Conservation (phyloP, 2,888 invertebrate genomes). For the Drosophila leonis region DNA sequence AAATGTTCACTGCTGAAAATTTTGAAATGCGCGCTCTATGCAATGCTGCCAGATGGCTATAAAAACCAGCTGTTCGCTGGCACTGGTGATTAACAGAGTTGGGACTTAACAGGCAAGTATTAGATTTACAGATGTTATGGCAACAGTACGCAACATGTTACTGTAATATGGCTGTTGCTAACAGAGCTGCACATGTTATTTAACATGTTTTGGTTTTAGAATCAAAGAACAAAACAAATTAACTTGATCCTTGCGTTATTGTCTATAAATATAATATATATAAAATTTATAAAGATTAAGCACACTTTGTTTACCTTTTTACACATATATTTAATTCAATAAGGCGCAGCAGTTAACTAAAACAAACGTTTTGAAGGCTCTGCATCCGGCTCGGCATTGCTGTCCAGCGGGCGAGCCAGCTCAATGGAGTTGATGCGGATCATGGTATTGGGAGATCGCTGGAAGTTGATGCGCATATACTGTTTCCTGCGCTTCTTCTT, state of each 20-base stretch:
- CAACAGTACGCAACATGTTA: not conserved
- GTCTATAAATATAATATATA: not conserved
- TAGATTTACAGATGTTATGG: not conserved
- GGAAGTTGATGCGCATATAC: conserved; percentile 90
- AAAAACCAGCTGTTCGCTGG: conserved; percentile 16
- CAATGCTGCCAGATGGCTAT: conserved; percentile 19
- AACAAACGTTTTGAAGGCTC: conserved; percentile 58
- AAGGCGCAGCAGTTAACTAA: conserved; percentile 38
- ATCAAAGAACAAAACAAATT: not conserved
- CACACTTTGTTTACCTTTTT: not conserved
- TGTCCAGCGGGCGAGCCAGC: conserved; percentile 86
- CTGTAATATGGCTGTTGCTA: not conserved
- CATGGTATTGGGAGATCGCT: conserved; percentile 90
- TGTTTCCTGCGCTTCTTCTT: conserved; percentile 92
- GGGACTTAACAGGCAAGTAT: not conserved
- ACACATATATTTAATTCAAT: conserved; percentile 33
- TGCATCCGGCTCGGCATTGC: conserved; percentile 16
- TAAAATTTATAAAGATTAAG: not conserved
- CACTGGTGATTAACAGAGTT: conserved; percentile 1
- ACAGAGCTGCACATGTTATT: not conserved
- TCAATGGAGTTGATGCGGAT: conserved; percentile 91
- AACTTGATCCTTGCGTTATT: too few relatives aligned
- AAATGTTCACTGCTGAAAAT: not conserved
- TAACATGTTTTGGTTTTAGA: not conserved
- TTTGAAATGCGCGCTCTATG: not conserved